Evolutionary conservation across 2,888 invertebrate genomes (phyloP).

Genomic region (Tenthredo distinguenda): DNA sequence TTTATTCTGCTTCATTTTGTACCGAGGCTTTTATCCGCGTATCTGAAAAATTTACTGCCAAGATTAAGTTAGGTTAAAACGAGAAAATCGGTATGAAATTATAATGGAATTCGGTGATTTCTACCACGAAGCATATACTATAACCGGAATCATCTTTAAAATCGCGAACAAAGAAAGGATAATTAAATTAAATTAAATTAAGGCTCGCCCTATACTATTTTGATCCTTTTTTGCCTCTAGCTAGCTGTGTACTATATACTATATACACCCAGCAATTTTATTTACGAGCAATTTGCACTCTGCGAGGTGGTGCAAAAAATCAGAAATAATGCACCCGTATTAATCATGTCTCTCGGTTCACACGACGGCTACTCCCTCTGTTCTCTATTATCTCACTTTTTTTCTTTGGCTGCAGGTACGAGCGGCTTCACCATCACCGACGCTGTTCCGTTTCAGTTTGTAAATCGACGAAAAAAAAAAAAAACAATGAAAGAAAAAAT

Average conservation of each 20-base stretch:
- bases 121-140: neutral
- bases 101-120: neutral
- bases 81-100: neutral
- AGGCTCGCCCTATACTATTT: constrained; percentile 53
- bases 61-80: neutral
- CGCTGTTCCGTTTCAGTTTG: neutral
- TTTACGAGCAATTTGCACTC: constrained; percentile 74
- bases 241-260: neutral
- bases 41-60: neutral
- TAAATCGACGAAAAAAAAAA: neutral
- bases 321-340: constrained; percentile 74
- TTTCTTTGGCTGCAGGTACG: neutral
- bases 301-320: constrained; percentile 68
- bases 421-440: neutral
- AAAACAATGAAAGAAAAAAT: neutral
- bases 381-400: constrained; percentile 6
- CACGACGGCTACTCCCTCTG: constrained; percentile 31
- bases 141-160: constrained; percentile 66
- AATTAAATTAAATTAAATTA: constrained; percentile 74
- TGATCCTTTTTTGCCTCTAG: constrained; percentile 16
- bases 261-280: constrained; percentile 63
- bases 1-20: neutral
- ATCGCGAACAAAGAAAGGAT: constrained; percentile 67
- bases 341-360: constrained; percentile 70
- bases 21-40: neutral